Evolutionary conservation across 2,797 vertebrate genomes (phyloP).

Genomic region (Pipistrellus nathusii): DNA sequence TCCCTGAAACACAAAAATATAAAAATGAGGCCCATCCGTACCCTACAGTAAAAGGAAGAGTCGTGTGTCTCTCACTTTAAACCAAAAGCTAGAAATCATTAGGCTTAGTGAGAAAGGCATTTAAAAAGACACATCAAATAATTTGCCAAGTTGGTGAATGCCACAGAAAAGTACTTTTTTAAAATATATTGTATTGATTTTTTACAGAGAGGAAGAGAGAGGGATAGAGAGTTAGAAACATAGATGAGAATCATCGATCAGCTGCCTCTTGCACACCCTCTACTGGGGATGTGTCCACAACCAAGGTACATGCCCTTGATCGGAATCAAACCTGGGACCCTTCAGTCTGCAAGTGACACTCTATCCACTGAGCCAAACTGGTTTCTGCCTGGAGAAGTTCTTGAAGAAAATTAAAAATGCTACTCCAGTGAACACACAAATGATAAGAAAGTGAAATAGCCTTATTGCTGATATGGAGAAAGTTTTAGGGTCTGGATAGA

Average conservation of each 20-base stretch:
- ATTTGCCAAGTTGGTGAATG: not conserved
- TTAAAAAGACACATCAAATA: not conserved
- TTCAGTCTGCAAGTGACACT: too few species aligned
- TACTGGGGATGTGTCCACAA: too few species aligned
- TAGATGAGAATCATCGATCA: too few species aligned
- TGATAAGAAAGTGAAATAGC: not conserved
- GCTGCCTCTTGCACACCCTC: too few species aligned
- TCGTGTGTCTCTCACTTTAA: not conserved
- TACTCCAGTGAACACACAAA: not conserved
- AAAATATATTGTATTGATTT: too few species aligned
- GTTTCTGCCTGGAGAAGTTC: not conserved
- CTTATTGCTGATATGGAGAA: not conserved
- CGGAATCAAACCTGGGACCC: too few species aligned
- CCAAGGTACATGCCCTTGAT: too few species aligned
- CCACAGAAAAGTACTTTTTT: not conserved
- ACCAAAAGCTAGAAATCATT: not conserved
- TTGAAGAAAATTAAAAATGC: not conserved
- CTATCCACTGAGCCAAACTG: too few species aligned
- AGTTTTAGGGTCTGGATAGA: not conserved
- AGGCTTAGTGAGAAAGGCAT: not conserved
- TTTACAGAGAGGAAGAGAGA: too few species aligned
- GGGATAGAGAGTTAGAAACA: too few species aligned
- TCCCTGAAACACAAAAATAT: not conserved
- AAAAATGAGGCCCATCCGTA: not conserved
- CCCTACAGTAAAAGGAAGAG: not conserved